These are phyloP conservation scores for Drosophila sturtevanti DNA, from an alignment of 1,140 invertebrate species.

Conservation along the genomic window DNA sequence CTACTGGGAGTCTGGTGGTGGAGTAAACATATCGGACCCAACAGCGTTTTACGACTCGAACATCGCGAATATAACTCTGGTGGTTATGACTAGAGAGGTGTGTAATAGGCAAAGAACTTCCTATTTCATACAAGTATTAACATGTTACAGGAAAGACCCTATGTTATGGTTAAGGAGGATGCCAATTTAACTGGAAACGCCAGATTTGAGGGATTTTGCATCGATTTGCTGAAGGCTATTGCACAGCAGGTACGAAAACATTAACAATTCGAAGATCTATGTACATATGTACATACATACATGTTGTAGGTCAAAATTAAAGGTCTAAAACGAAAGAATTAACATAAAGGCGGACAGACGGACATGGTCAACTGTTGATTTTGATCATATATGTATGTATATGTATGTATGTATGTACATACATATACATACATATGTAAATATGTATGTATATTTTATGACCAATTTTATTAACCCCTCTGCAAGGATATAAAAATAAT, in stretches of 20 bases:
- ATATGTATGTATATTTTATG: too few relatives aligned
- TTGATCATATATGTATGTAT: too few relatives aligned
- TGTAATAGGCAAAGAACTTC: neutral
- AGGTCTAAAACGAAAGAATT: too few relatives aligned
- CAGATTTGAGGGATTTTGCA: slow-evolving; percentile 97
- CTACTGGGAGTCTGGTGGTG: slow-evolving; percentile 89
- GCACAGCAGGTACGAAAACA: slow-evolving; percentile 85
- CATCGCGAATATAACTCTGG: slow-evolving; percentile 93
- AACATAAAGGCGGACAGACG: too few relatives aligned
- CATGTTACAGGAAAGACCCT: slow-evolving; percentile 92
- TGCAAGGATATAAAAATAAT: too few relatives aligned
- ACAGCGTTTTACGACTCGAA: slow-evolving; percentile 93
- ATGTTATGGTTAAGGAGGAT: slow-evolving; percentile 96
- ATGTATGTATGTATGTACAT: too few relatives aligned
- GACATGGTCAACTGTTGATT: too few relatives aligned
- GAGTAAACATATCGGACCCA: slow-evolving; percentile 92
- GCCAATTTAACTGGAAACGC: slow-evolving; percentile 94
- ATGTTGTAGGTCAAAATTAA: too few relatives aligned
- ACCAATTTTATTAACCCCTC: too few relatives aligned
- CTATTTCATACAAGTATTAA: neutral
- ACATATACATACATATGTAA: too few relatives aligned
- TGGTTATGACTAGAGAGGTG: slow-evolving; percentile 89
- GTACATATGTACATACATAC: too few relatives aligned
- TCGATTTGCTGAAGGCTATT: slow-evolving; percentile 95
- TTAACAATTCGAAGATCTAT: too few relatives aligned